A percentile compares a stretch with the other conserved stretches of the same genome.
Evolutionary conservation across 1,140 invertebrate genomes (phyloP).

Genomic region (Galendromus occidentalis): DNA sequence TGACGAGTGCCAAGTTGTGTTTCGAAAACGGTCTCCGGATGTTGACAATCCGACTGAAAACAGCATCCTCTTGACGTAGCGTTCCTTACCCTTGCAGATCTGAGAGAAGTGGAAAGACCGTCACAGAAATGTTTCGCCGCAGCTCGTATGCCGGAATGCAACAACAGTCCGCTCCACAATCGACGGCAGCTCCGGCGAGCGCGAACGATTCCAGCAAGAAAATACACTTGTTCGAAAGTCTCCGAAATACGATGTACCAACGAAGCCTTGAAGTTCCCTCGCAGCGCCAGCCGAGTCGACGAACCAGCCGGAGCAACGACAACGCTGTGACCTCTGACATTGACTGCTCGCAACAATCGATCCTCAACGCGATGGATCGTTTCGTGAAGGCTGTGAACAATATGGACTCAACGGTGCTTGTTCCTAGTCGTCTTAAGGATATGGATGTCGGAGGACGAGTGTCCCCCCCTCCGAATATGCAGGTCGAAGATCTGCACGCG

Average conservation of each 20-base stretch:
- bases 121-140: not conserved
- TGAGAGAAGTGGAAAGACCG: no score
- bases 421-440: constrained; percentile 66
- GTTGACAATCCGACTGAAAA: no score
- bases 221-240: not conserved
- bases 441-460: constrained; percentile 30
- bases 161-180: not conserved
- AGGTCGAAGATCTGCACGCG: constrained; percentile 47
- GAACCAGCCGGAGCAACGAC: constrained; percentile 1
- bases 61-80: no score
- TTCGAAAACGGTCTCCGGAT: no score
- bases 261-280: constrained; percentile 6
- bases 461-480: not conserved
- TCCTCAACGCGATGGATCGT: constrained; percentile 65
- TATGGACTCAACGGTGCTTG: constrained; percentile 73
- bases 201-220: not conserved
- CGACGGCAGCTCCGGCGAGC: not conserved
- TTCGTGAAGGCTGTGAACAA: constrained; percentile 66
- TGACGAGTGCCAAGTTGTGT: no score
- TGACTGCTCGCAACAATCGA: constrained; percentile 41
- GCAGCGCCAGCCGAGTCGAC: not conserved
- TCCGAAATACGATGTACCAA: not conserved
- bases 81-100: no score
- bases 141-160: constrained; percentile 10
- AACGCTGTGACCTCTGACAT: not conserved